Evolutionary conservation across 2,888 invertebrate genomes (phyloP).

Genomic region (Mantis religiosa): DNA sequence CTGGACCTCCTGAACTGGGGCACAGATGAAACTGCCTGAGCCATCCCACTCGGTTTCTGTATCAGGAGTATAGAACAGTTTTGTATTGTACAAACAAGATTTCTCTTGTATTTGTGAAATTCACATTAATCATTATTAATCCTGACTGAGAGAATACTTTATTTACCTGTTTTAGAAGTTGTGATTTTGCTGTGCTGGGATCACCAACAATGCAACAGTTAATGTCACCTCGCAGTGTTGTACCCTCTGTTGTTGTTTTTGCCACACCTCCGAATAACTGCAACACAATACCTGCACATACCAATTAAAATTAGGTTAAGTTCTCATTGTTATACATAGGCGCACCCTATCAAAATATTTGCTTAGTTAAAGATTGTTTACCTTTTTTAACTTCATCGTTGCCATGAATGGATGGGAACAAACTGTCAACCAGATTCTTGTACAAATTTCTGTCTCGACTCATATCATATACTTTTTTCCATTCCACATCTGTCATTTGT

Average conservation of each 20-base stretch:
- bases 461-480: slow-evolving; percentile 96
- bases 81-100: no score
- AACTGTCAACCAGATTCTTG: slow-evolving; percentile 80
- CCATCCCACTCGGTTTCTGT: no score
- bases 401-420: slow-evolving; percentile 96
- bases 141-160: no score
- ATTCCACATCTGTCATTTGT: slow-evolving; percentile 90
- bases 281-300: slow-evolving; percentile 67
- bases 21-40: no score
- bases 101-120: no score
- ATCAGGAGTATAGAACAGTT: no score
- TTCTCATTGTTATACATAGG: no score
- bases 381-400: slow-evolving; percentile 91
- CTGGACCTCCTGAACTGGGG: no score
- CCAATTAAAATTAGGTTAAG: background rate
- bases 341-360: background rate
- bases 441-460: slow-evolving; percentile 89
- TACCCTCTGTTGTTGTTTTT: slow-evolving; percentile 88
- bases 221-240: slow-evolving; percentile 90
- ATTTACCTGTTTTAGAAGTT: slow-evolving; percentile 83
- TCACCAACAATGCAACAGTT: slow-evolving; percentile 98
- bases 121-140: no score
- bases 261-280: slow-evolving; percentile 97
- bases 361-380: slow-evolving; percentile 11
- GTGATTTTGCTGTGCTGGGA: slow-evolving; percentile 97